Percentiles rank a stretch among this genome's conserved stretches.
These are phyloP conservation scores for Oreochromis aureus DNA, from an alignment of 2,113 vertebrate species.

Conservation along the genomic window DNA sequence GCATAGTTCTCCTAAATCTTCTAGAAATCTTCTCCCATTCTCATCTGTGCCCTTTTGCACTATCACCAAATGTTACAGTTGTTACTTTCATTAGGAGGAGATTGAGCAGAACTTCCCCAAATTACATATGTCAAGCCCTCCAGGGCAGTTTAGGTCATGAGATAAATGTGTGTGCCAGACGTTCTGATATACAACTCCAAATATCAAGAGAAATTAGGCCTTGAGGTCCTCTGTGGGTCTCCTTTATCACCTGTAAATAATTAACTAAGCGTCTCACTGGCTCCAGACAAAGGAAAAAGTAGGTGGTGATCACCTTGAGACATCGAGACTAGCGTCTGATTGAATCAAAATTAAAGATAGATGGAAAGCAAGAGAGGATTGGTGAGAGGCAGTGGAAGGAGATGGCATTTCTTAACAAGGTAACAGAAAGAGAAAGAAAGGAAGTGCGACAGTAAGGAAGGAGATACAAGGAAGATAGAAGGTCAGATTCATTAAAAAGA, in stretches of 20 bases:
- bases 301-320: slow-evolving; percentile 49
- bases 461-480: slow-evolving; percentile 34
- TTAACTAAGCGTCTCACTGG: slow-evolving; percentile 30
- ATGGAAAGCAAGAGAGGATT: neutral
- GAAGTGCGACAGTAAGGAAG: slow-evolving; percentile 16
- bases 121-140: neutral
- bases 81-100: neutral
- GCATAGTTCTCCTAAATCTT: neutral
- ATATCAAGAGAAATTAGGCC: neutral
- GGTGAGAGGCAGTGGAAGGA: neutral
- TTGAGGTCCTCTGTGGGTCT: neutral
- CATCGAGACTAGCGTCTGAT: slow-evolving; percentile 21
- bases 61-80: neutral
- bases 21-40: neutral
- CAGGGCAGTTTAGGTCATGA: neutral
- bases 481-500: slow-evolving; percentile 69
- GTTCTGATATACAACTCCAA: neutral
- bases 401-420: slow-evolving; percentile 48
- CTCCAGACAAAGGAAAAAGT: neutral
- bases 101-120: neutral
- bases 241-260: slow-evolving; percentile 32
- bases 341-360: slow-evolving; percentile 41
- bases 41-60: neutral
- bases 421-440: slow-evolving; percentile 30
- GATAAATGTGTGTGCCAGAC: slow-evolving; percentile 18